Base-by-base conservation (phyloP, 2,113 vertebrate species). In the Ochotona princeps region DNA sequence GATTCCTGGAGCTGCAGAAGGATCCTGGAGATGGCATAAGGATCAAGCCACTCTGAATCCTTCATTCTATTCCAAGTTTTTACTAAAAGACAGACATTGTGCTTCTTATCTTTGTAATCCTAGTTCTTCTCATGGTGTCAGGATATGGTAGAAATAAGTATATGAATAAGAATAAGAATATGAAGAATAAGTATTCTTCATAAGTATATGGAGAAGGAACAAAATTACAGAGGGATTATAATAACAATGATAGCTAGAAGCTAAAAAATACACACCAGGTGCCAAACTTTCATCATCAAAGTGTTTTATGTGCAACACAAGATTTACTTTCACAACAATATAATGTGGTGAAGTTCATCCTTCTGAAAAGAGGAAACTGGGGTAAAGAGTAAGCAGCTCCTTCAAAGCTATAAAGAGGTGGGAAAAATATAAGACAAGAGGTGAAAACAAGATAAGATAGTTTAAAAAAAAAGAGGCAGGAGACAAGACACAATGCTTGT, bases 301-400 rank as follows among this genome's bases (percentile, higher is more conserved):
- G 7, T 32, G n/a, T 8, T 57, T 83, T 54, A 38, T 1, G 7
- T 61, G 2, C 54, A 61, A 32, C 10, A 72, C n/a, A 30, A 35
- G 30, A 35, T 35, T 80, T 80, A 80, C 25, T 66, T 84, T 84
- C 57, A 25, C 47, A 66, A 17, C 49, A 82, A 35, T 38, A 12
- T 57, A 76, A 38, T 49, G 8, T 72, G 20, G 26, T 38, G 28
- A 17, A 35, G 57, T 83, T 8, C 61, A n/a, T 70, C 3, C 38
- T 93, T 83, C 20, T 83, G 80, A 87, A n/a, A 18, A 30, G 38
- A 67, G 72, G 26, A 91, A 74, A 69, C 12, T 70, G 72, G 83
- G 23, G 23, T 47, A 69, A 2, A 57, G 9, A 51, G 81, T 73
- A 83, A 87, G 26, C 67, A 66, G 28, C 51, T 87, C 51, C 11